phyloP scores from a whole-genome alignment of 1,140 invertebrate species.

The Lucilia sericata region DNA sequence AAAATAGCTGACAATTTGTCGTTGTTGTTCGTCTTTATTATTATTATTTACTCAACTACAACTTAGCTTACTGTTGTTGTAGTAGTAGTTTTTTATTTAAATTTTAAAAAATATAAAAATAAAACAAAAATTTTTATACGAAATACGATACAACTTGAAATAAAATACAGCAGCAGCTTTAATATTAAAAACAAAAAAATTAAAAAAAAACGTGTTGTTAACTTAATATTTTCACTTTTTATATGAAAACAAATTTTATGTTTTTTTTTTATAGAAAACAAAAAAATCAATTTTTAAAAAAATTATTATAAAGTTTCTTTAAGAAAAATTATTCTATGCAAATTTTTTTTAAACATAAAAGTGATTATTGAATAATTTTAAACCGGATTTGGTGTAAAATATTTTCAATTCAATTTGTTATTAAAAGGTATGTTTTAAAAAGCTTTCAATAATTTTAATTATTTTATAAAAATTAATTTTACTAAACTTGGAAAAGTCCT shows the following conservation, averaged over 20 bases:
- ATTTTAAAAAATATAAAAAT: slow-evolving; percentile 25
- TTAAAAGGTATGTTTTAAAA: too few species aligned
- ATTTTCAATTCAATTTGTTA: neutral
- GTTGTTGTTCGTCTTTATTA: neutral
- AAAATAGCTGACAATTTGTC: neutral
- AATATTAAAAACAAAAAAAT: too few species aligned
- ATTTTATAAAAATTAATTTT: too few species aligned
- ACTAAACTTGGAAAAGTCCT: too few species aligned
- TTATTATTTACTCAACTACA: neutral
- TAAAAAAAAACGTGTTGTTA: slow-evolving; percentile 25
- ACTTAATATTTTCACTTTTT: slow-evolving; percentile 37
- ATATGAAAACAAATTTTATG: neutral
- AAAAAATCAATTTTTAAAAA: neutral
- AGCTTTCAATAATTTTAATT: too few species aligned
- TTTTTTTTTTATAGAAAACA: neutral
- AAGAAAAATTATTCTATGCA: neutral
- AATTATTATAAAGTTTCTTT: neutral
- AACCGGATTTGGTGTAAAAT: neutral
- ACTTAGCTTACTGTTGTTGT: too few species aligned
- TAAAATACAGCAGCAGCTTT: slow-evolving; percentile 1
- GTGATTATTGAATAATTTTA: too few species aligned
- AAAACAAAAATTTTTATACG: neutral
- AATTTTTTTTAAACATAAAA: neutral
- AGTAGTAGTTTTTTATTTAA: neutral
- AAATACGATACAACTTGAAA: slow-evolving; percentile 36